phyloP scores from a whole-genome alignment of 1,140 invertebrate species.

The Drosophila saltans region DNA sequence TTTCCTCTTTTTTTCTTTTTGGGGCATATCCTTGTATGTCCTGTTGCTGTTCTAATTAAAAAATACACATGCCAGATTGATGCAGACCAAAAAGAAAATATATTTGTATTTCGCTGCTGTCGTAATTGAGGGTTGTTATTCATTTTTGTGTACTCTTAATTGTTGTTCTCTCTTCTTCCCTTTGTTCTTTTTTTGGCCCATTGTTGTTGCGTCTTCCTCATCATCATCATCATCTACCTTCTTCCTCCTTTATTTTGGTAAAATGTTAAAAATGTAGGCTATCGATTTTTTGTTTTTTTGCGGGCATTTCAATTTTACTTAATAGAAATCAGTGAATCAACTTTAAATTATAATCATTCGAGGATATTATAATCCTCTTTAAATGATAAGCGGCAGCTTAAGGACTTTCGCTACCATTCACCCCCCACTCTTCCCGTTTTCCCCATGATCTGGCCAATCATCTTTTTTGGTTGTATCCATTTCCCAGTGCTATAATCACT shows the following conservation, averaged over 20 bases:
- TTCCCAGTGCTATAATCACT: conserved; percentile 32
- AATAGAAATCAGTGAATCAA: conserved; percentile 13
- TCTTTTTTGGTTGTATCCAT: not conserved
- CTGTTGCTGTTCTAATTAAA: conserved; percentile 46
- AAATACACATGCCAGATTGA: conserved; percentile 35
- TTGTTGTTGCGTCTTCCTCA: conserved; percentile 21
- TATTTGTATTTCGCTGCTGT: conserved; percentile 40
- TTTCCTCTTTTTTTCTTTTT: not conserved
- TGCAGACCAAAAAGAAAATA: conserved; percentile 15
- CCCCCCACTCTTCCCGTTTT: not conserved
- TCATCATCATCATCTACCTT: not conserved
- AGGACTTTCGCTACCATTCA: not conserved
- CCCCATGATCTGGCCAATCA: not conserved
- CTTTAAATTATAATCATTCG: conserved; percentile 3
- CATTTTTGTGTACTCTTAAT: conserved; percentile 58
- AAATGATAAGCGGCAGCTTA: not conserved
- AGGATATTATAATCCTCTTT: not conserved
- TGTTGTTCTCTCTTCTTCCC: conserved; percentile 57
- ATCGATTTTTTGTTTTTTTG: conserved; percentile 64
- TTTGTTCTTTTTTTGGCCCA: conserved; percentile 49
- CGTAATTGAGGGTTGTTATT: conserved; percentile 68
- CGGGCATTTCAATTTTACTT: conserved; percentile 26
- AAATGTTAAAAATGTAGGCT: conserved; percentile 60
- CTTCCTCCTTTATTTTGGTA: conserved; percentile 30
- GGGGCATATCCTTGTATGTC: conserved; percentile 41